Evolutionary conservation across 2,888 invertebrate species (phyloP).

Genomic region (Chrysotoxum bicinctum): DNA sequence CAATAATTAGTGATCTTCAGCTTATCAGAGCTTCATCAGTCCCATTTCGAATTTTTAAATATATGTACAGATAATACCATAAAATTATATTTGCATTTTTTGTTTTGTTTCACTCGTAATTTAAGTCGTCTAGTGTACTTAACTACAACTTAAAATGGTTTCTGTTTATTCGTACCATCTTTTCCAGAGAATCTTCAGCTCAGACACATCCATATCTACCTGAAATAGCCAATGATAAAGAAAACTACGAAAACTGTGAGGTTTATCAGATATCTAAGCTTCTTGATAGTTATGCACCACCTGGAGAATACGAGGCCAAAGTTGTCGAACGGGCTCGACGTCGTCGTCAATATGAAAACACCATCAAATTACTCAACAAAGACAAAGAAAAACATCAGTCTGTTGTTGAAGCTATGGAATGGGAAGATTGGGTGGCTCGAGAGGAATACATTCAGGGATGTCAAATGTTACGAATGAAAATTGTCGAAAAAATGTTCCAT

Average conservation of each 20-base stretch:
- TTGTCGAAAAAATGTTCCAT: constrained; percentile 84
- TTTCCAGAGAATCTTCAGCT: constrained; percentile 79
- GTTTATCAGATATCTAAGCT: constrained; percentile 77
- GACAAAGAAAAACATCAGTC: constrained; percentile 85
- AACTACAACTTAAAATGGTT: neutral
- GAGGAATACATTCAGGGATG: constrained; percentile 90
- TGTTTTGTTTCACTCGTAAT: no score
- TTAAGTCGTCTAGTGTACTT: no score
- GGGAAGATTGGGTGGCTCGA: constrained; percentile 91
- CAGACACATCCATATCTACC: constrained; percentile 80
- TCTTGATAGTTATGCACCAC: constrained; percentile 76
- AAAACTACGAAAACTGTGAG: constrained; percentile 76
- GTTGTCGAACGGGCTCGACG: constrained; percentile 87
- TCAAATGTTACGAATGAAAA: constrained; percentile 86
- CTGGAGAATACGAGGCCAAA: constrained; percentile 81
- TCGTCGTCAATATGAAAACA: constrained; percentile 85
- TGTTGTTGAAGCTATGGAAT: constrained; percentile 90
- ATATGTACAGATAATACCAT: no score
- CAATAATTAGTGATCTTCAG: no score
- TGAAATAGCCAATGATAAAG: constrained; percentile 74
- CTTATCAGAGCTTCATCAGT: no score
- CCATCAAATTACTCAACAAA: constrained; percentile 82
- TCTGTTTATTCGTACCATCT: neutral
- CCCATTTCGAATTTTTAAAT: no score
- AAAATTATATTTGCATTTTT: no score